A percentile compares a stretch with the other conserved stretches of the same genome.
Conservation (phyloP, 2,888 invertebrate genomes). For the Masnerella sp. region DNA sequence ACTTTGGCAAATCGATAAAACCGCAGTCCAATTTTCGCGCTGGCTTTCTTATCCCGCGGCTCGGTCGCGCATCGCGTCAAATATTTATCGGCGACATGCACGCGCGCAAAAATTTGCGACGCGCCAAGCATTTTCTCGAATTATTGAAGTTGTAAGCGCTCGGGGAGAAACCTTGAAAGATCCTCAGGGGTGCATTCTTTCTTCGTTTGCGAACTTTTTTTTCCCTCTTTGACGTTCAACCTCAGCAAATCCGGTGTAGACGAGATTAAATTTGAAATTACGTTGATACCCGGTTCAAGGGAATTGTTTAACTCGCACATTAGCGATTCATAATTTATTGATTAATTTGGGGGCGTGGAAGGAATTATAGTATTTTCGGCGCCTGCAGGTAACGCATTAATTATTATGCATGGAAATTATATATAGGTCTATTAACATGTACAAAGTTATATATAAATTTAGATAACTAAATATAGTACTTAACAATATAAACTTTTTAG, state of each 20-base stretch:
- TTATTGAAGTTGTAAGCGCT: conserved; percentile 17
- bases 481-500: too few species aligned
- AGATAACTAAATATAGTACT: too few species aligned
- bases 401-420: too few species aligned
- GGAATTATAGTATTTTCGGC: too few species aligned
- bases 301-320: background rate
- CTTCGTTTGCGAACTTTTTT: conserved; percentile 20
- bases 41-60: too few species aligned
- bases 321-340: too few species aligned
- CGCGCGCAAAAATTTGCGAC: conserved; percentile 4
- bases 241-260: background rate
- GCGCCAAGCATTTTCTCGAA: conserved; percentile 20
- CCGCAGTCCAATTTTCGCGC: conserved; percentile 1
- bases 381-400: too few species aligned
- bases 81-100: background rate
- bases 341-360: too few species aligned
- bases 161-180: conserved; percentile 27
- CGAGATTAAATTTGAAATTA: conserved; percentile 11
- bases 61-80: too few species aligned
- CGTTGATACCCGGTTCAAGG: background rate
- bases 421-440: too few species aligned
- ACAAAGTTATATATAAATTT: too few species aligned
- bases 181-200: conserved; percentile 32
- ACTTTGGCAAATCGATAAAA: conserved; percentile 21
- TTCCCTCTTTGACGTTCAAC: conserved; percentile 14